These are phyloP conservation scores for Myotis findleyi DNA, from an alignment of 2,797 vertebrate species.

Conservation along the genomic window DNA sequence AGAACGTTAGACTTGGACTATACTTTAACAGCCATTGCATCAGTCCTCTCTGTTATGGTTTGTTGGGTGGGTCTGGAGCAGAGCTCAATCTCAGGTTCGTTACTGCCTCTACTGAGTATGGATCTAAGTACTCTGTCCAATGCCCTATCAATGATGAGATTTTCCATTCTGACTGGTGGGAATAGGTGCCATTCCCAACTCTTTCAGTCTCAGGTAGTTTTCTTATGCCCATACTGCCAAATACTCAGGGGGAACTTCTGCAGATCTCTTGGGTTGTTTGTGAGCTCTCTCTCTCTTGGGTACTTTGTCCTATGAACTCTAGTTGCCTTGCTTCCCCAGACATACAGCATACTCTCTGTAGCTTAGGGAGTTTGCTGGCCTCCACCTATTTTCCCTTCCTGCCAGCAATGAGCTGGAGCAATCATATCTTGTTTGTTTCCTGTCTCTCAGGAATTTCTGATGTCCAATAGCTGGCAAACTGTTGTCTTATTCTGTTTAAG, in stretches of 20 bases:
- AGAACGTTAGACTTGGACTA: not conserved
- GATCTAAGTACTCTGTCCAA: not conserved
- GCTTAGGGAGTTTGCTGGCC: not conserved
- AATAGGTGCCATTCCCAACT: not conserved
- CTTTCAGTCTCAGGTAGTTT: not conserved
- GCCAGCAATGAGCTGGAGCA: not conserved
- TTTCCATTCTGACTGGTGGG: not conserved
- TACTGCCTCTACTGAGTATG: not conserved
- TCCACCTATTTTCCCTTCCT: not conserved
- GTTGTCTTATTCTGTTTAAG: not conserved
- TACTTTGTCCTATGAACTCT: not conserved
- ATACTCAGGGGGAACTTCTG: not conserved
- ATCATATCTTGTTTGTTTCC: not conserved
- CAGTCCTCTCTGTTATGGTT: slow-evolving; percentile 23
- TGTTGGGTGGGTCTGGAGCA: slow-evolving; percentile 1
- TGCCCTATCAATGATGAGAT: not conserved
- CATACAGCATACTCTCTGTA: not conserved
- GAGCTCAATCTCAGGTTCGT: not conserved
- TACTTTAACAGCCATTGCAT: not conserved
- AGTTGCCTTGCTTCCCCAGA: not conserved
- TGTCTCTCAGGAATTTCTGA: not conserved
- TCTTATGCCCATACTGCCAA: not conserved
- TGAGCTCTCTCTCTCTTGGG: not conserved
- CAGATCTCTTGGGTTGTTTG: not conserved
- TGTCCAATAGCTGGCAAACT: not conserved